phyloP scores from a whole-genome alignment of 2,888 invertebrate genomes.

The Lepidonotus clava region DNA sequence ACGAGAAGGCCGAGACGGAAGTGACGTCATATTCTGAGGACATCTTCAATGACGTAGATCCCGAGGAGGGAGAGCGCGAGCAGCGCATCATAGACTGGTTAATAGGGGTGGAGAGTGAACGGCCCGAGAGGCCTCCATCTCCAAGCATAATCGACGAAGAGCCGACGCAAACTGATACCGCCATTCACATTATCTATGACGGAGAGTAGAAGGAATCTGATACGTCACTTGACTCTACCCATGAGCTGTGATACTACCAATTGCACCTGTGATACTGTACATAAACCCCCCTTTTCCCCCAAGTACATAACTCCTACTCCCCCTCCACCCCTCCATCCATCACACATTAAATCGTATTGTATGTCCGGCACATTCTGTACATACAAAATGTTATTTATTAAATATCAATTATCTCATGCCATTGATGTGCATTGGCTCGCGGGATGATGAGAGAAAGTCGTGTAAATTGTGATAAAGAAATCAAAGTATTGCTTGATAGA shows the following conservation, averaged over 20 bases:
- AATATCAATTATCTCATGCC: too few relatives aligned
- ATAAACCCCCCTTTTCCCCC: not conserved
- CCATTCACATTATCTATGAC: constrained; percentile 69
- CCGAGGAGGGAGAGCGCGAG: constrained; percentile 47
- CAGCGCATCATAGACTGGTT: constrained; percentile 59
- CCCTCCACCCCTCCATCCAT: too few relatives aligned
- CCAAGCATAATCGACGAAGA: constrained; percentile 65
- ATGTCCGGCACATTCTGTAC: too few relatives aligned
- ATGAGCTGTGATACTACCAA: not conserved
- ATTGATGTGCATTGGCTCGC: too few relatives aligned
- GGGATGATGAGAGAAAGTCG: too few relatives aligned
- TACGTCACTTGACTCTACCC: constrained; percentile 5
- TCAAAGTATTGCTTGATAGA: too few relatives aligned
- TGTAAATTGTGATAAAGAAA: too few relatives aligned
- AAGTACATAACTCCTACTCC: too few relatives aligned
- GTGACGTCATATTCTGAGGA: not conserved
- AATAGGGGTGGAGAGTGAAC: constrained; percentile 54
- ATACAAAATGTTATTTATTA: too few relatives aligned
- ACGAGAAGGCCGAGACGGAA: not conserved
- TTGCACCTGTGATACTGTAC: not conserved
- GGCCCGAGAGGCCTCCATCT: constrained; percentile 58
- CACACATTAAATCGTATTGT: too few relatives aligned
- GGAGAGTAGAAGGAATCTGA: constrained; percentile 63
- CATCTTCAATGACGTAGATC: constrained; percentile 39
- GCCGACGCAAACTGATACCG: constrained; percentile 69